Percentiles rank a stretch among this genome's conserved stretches.
Evolutionary conservation across 1,140 invertebrate genomes (phyloP).

Genomic region (Pseudomyrmex sp.): DNA sequence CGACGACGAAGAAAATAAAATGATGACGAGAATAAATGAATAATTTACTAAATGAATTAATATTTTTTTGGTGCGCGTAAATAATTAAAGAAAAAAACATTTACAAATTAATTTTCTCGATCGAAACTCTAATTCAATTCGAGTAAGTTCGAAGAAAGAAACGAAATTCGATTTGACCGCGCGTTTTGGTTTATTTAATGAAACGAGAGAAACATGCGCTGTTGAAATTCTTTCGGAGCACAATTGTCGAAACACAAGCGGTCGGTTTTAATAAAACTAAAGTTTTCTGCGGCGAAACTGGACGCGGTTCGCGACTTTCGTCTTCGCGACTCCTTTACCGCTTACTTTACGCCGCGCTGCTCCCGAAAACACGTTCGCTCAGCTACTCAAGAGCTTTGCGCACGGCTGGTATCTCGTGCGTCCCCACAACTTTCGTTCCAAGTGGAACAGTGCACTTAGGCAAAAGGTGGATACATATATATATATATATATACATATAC

Average conservation of each 20-base stretch:
- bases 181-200: conserved; percentile 20
- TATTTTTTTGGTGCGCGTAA: too few species aligned
- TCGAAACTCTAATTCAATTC: too few species aligned
- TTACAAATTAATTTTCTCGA: too few species aligned
- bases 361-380: conserved; percentile 58
- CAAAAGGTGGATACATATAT: background rate
- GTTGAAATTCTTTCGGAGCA: conserved; percentile 32
- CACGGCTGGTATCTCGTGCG: conserved; percentile 44
- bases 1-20: background rate
- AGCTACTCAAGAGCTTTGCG: conserved; percentile 41
- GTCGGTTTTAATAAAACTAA: conserved; percentile 50
- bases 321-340: conserved; percentile 62
- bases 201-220: conserved; percentile 35
- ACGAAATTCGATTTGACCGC: background rate
- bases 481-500: too few species aligned
- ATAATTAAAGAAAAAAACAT: too few species aligned
- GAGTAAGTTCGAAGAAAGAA: too few species aligned
- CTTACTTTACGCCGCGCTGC: conserved; percentile 55
- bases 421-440: conserved; percentile 60
- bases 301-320: conserved; percentile 34
- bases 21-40: background rate
- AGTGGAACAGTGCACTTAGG: conserved; percentile 60
- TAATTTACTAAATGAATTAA: too few species aligned
- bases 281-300: conserved; percentile 21
- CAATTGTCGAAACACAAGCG: conserved; percentile 7